These are phyloP conservation scores for Calcarius lapponicus DNA, from an alignment of 2,797 vertebrate species.

Conservation along the genomic window DNA sequence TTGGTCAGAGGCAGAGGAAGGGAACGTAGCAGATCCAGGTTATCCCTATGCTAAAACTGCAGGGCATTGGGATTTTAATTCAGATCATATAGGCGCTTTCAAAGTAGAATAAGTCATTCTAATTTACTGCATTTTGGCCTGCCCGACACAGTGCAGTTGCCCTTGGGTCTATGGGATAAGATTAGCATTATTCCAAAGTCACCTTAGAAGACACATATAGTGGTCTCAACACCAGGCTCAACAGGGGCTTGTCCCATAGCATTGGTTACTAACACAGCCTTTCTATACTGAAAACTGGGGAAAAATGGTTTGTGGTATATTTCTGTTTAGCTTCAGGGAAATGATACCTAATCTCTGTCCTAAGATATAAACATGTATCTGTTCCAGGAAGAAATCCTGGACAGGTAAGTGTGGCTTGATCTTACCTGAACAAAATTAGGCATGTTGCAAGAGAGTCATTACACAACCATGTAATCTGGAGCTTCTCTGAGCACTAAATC, in stretches of 20 bases:
- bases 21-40: rapidly evolving
- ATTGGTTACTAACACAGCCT: background rate
- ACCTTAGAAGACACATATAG: background rate
- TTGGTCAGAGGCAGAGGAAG: background rate
- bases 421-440: constrained; percentile 5
- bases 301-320: background rate
- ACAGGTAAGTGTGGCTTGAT: background rate
- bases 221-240: background rate
- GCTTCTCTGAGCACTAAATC: background rate
- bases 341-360: background rate
- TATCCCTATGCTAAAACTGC: background rate
- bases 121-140: background rate
- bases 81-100: background rate
- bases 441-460: constrained; percentile 26
- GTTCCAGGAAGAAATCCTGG: constrained; percentile 10
- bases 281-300: background rate
- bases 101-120: background rate
- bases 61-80: background rate
- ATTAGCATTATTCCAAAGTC: background rate
- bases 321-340: constrained; percentile 10
- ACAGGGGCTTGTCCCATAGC: background rate
- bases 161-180: background rate
- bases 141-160: background rate
- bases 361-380: background rate
- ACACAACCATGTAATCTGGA: background rate